Base-by-base conservation (phyloP, 2,888 invertebrate species). In the Heliconius aoede region DNA sequence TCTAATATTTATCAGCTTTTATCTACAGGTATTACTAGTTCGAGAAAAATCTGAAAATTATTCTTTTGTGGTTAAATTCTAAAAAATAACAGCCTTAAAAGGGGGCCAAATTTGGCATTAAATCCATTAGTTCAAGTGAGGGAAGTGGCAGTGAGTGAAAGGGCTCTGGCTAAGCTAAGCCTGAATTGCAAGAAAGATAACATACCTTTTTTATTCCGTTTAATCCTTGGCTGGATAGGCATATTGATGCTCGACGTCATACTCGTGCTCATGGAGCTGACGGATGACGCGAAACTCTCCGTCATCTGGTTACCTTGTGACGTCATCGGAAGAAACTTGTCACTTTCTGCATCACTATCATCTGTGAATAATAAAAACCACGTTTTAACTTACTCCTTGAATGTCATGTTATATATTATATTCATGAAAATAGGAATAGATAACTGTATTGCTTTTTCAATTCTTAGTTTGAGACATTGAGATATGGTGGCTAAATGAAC, bases 221-320 rank as follows among this genome's bases (percentile, higher is more conserved):
- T 93, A 80, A 93, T 88, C 76, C 91, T 83, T 1, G 92, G 90
- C 72, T 90, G 90, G 0, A 87, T 85, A 0, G 91, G 88, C 69
- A 90, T 77, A 82, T 94, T 94, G 80, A 95, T 91, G 80, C 96
- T 96, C 1, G 96, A 96, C 9, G 94, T 95, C 86, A 96, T 94
- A 81, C 97, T 97, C 15, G 95, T 95, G 79, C 95, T 96, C 96
- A 97, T 96, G 18, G 96, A 96, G 80, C 95, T 95, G 13, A 95
- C 95, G 5, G 95, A 96, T 0, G 96, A 96, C 0, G 95, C 88
- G 68, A 95, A 92, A 80, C 96, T 96, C 81, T 96, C 96, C 0
- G 94, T 92, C 92, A 96, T 94, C 24, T 88, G 89, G 79, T 93
- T 92, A 55, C 90, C 88, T 55, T 91, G 91, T 89, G 96, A 95